Evolutionary conservation across 1,140 invertebrate genomes (phyloP), one percentile per base, ranked within the genome.

Genomic region (Macrobrachium nipponense): DNA sequence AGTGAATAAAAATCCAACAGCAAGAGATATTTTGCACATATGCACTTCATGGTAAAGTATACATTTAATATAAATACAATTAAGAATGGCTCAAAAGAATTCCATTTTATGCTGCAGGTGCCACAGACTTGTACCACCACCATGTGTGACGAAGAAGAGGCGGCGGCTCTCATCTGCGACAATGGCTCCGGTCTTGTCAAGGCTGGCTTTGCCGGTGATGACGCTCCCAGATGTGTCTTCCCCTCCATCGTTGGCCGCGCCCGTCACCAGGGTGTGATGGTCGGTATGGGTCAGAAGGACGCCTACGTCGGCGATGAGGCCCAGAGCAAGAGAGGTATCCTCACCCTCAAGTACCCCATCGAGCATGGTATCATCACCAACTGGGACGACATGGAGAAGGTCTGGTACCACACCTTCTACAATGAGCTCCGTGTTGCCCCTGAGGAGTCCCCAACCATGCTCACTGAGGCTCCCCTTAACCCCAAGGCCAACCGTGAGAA

Each of bases 321-420:
- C 89, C 95, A 97, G 92, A 95, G 94, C 93, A 97, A 97, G 93
- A 93, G 95, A 93, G 95, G 96, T 93, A 97, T 97, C 93, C 94
- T 97, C 89, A 97, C 95, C 87, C 92, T 98, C 89, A 97, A 97
- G 92, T 98, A 97, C 93, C 97, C 97, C 88, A 96, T 98, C 93
- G 96, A 98, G 92, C 96, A 98, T 93, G 97, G 96, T 90, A 97
- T 98, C 92, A 95, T 98, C 91, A 98, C 96, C 91, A 98, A 98
- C 94, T 98, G 97, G 97, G 97, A 98, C 90, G 97, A 98, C 92
- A 98, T 98, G 96, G 96, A 97, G 91, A 97, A 97, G 91, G 97
- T 98, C 91, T 98, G 96, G 96, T 97, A 98, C 92, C 96, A 98
- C 93, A 96, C 96, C 87, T 98, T 98, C 93, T 98, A 98, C 93